Base-by-base conservation (phyloP, 2,888 invertebrate genomes). In the Parascotia fuliginaria region DNA sequence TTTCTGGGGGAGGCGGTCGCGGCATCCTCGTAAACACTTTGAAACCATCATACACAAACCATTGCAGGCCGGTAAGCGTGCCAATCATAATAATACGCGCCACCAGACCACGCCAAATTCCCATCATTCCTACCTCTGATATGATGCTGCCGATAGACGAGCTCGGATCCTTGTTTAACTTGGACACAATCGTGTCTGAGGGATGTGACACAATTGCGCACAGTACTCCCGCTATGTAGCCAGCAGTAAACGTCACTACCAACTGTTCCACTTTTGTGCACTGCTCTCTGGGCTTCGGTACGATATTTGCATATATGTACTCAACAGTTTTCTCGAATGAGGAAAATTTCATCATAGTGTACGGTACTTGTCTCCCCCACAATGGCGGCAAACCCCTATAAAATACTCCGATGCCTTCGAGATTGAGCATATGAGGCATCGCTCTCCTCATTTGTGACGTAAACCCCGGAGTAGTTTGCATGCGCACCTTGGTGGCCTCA, bases 331-430 rank as follows among this genome's bases (percentile, higher is more conserved):
- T 94, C 85, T 98, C 97, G 88, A 98, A 98, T 76, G 97, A 97
- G 14, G 97, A 95, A 84, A 98, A 98, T 89, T 98, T 98, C 97
- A 98, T 98, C 97, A 98, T 98, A 27, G 98, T 98, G 92, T 98
- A 97, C 5, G 97, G 97, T 55, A 97, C 96, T 85, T 97, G 97
- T 48, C 97, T 89, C 70, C 94, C 94, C 97, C 97, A 98, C 55
- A 98, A 92, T 42, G 97, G 97, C 27, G 94, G 93, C 32, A 98
- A 81, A n/a, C 97, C 96, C 82, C 96, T 96, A 91, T 96, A 97
- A 80, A 97, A 96, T 37, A 96, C 96, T 41, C 91, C 90, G 2
- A 96, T 54, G 11, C 97, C 98, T 82, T 97, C 97, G 16, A 95
- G 95, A 47, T 88, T 85, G 64, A 94, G 78, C 92, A 98, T 97